A percentile compares a stretch with the other conserved stretches of the same genome.
Conservation (phyloP, 2,888 invertebrate genomes). For the Bruchidius siliquastri region DNA sequence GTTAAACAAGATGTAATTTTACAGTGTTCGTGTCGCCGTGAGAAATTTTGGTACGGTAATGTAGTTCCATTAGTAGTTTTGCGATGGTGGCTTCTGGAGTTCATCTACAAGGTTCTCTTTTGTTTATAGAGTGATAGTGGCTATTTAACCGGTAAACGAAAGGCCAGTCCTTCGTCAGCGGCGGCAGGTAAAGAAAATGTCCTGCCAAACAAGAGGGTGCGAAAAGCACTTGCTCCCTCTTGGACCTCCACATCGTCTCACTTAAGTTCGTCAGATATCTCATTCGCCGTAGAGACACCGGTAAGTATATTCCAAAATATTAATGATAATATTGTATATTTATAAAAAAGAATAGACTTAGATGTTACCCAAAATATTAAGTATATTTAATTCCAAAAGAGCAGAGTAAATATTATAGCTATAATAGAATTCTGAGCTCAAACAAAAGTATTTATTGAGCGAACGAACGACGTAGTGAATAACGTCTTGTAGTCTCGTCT, state of each 20-base stretch:
- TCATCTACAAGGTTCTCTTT: constrained; percentile 19
- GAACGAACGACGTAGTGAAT: no score
- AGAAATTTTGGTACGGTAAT: background rate
- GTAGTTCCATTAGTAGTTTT: background rate
- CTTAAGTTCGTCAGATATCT: constrained; percentile 54
- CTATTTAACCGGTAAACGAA: constrained; percentile 48
- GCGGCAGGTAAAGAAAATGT: constrained; percentile 63
- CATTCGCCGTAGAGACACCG: constrained; percentile 73
- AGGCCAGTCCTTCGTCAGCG: constrained; percentile 42
- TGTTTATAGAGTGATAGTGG: constrained; percentile 54
- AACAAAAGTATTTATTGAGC: no score
- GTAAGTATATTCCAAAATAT: constrained; percentile 48
- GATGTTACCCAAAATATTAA: no score
- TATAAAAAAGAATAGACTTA: no score
- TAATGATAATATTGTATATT: constrained; percentile 1
- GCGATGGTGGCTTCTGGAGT: background rate
- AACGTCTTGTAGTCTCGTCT: no score
- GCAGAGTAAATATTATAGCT: no score
- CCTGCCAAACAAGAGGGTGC: constrained; percentile 66
- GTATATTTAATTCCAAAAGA: no score
- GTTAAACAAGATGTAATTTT: background rate
- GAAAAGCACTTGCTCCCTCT: constrained; percentile 74
- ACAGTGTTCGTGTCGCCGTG: background rate
- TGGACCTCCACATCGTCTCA: constrained; percentile 56
- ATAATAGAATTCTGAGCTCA: no score